phyloP scores from a whole-genome alignment of 1,140 invertebrate genomes.

The Drosophila sucinea region DNA sequence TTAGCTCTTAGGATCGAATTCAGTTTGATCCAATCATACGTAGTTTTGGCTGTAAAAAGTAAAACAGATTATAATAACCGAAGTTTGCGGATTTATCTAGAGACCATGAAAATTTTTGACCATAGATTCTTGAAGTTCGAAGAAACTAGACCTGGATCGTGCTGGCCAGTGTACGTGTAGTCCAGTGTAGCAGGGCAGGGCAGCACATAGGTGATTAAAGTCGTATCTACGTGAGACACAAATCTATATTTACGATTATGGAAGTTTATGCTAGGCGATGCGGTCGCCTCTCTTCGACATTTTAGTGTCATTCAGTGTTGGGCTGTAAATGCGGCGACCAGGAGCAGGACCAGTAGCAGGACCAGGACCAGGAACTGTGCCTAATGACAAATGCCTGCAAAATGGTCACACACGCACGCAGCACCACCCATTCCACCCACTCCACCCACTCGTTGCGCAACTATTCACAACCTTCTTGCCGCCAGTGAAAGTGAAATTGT shows the following conservation, averaged over 20 bases:
- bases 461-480: conserved; percentile 3
- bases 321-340: conserved; percentile 57
- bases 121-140: too few species aligned
- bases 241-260: conserved; percentile 79
- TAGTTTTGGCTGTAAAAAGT: too few species aligned
- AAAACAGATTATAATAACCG: too few species aligned
- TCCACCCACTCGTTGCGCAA: not conserved
- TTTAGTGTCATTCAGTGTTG: conserved; percentile 70
- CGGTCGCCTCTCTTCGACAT: conserved; percentile 41
- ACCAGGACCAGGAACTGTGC: conserved; percentile 1
- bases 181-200: not conserved
- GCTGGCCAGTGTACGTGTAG: not conserved
- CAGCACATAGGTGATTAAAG: conserved; percentile 9
- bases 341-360: too few species aligned
- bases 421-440: conserved; percentile 10
- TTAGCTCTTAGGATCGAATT: too few species aligned
- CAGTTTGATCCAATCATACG: too few species aligned
- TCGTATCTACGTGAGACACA: conserved; percentile 53
- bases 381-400: conserved; percentile 72
- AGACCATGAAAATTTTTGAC: too few species aligned
- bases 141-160: too few species aligned
- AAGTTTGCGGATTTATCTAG: too few species aligned
- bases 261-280: conserved; percentile 53
- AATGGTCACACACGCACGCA: conserved; percentile 72
- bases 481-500: conserved; percentile 72